These are phyloP conservation scores for Macrochelys suwanniensis DNA, from an alignment of 2,797 vertebrate genomes.

Conservation along the genomic window DNA sequence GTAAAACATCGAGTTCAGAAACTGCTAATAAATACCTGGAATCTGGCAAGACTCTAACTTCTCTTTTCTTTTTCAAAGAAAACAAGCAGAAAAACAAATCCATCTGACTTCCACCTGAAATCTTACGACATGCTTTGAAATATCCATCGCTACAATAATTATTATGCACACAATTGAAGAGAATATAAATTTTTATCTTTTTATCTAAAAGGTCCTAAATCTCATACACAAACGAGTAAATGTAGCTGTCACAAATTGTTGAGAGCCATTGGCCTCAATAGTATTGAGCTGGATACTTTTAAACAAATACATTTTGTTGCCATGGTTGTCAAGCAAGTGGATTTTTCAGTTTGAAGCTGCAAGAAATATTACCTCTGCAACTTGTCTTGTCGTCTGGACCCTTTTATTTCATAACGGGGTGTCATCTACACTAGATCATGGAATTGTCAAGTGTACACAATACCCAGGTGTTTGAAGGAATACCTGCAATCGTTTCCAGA, in stretches of 20 bases:
- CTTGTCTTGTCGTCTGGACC: rapidly evolving
- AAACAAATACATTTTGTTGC: rapidly evolving
- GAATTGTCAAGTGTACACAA: rapidly evolving
- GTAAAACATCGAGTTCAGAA: not conserved
- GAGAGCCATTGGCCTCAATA: not conserved
- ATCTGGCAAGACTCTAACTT: not conserved
- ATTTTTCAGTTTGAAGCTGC: not conserved
- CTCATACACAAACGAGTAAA: not conserved
- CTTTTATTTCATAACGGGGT: not conserved
- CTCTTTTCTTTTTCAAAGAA: not conserved
- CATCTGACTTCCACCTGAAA: conserved; percentile 43
- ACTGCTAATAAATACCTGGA: not conserved
- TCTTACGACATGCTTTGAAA: conserved; percentile 16
- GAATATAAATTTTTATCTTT: not conserved
- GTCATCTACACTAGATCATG: not conserved
- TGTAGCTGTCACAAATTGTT: not conserved
- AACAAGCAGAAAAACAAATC: conserved; percentile 37
- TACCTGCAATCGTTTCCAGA: rapidly evolving
- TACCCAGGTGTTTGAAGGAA: not conserved
- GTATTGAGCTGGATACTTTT: not conserved
- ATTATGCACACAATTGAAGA: not conserved
- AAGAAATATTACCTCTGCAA: not conserved
- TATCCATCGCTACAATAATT: not conserved
- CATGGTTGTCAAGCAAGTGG: not conserved
- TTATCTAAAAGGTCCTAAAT: not conserved